phyloP scores from a whole-genome alignment of 2,797 vertebrate species.

The Echeneis naucrates region DNA sequence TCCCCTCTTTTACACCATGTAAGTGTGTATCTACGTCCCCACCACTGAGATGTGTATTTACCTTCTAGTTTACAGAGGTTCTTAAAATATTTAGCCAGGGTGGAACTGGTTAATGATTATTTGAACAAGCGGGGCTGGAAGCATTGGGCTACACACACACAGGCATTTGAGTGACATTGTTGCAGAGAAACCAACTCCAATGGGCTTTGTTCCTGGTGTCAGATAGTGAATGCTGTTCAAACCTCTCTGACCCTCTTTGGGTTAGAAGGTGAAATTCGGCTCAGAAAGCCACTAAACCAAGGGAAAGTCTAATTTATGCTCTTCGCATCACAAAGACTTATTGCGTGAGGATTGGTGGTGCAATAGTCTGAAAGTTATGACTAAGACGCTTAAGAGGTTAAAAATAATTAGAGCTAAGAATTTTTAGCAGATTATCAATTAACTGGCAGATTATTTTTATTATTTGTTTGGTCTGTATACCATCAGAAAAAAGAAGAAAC shows the following conservation, averaged over 20 bases:
- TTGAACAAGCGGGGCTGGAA: slow-evolving; percentile 60
- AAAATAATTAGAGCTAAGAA: not conserved
- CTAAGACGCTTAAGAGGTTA: not conserved
- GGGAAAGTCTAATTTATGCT: slow-evolving; percentile 22
- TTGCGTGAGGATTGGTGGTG: not conserved
- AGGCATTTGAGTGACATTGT: slow-evolving; percentile 15
- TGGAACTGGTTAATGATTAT: slow-evolving; percentile 82
- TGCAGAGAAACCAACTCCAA: slow-evolving; percentile 21
- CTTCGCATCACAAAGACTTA: slow-evolving; percentile 1
- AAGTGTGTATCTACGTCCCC: slow-evolving; percentile 24
- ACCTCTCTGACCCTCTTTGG: slow-evolving; percentile 37
- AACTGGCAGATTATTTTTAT: not conserved
- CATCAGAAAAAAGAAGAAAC: not conserved
- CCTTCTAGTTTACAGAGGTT: slow-evolving; percentile 66
- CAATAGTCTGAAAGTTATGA: not conserved
- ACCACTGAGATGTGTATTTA: slow-evolving; percentile 59
- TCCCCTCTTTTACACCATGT: not conserved
- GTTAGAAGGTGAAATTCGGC: slow-evolving; percentile 30
- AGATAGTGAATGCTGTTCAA: slow-evolving; percentile 31
- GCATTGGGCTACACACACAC: slow-evolving; percentile 33
- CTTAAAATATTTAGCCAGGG: slow-evolving; percentile 73
- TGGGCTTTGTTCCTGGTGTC: slow-evolving; percentile 51
- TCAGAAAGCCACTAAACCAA: not conserved
- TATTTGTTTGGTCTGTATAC: not conserved
- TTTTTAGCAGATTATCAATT: not conserved